A percentile compares a stretch with the other conserved stretches of the same genome.
phyloP scores from a whole-genome alignment of 2,888 invertebrate species.

The Ecliptopera silaceata region DNA sequence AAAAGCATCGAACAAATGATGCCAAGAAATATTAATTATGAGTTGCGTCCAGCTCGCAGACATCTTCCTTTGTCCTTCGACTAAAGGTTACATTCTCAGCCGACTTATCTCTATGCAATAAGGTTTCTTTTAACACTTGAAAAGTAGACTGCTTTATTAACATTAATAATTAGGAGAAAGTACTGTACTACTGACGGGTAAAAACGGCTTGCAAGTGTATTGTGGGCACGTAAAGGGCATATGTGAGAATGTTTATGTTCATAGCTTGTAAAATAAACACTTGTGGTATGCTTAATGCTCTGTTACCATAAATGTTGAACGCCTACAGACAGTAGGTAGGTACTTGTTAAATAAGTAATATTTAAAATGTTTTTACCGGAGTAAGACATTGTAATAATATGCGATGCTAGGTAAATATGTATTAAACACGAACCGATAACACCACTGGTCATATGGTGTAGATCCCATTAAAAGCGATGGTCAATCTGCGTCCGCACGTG shows the following conservation, averaged over 20 bases:
- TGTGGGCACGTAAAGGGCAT: conserved; percentile 67
- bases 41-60: conserved; percentile 19
- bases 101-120: conserved; percentile 13
- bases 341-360: background rate
- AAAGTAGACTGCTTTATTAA: conserved; percentile 28
- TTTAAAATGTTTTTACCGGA: no score
- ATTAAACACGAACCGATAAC: background rate
- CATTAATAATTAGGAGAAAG: conserved; percentile 67
- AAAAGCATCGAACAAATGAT: conserved; percentile 27
- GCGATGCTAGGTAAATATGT: background rate
- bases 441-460: conserved; percentile 1
- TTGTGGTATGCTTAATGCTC: background rate
- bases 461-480: conserved; percentile 13
- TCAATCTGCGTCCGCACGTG: conserved; percentile 24
- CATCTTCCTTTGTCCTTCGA: conserved; percentile 32
- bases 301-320: background rate
- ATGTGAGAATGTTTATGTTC: conserved; percentile 2
- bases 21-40: conserved; percentile 31
- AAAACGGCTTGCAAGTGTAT: conserved; percentile 50
- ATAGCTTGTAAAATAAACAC: background rate
- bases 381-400: background rate
- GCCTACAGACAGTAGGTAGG: no score
- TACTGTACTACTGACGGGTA: conserved; percentile 51
- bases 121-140: conserved; percentile 17
- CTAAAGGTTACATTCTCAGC: conserved; percentile 27